These are phyloP conservation scores for Calephelis nemesis DNA, from an alignment of 1,140 invertebrate species.

Conservation along the genomic window DNA sequence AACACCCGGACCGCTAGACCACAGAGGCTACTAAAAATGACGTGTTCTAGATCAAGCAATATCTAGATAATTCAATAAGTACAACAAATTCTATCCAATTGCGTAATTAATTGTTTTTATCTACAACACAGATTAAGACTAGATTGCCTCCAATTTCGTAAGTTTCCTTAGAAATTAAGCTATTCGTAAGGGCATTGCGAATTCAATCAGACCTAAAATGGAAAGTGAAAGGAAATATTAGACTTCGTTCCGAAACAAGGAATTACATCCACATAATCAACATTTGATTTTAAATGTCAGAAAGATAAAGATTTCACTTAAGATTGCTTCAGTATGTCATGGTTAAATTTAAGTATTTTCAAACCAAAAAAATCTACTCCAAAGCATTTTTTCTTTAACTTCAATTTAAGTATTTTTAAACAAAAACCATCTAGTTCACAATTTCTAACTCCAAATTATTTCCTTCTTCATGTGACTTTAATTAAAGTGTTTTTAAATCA, in stretches of 20 bases:
- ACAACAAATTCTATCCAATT: background rate
- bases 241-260: conserved; percentile 1
- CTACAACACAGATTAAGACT: background rate
- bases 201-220: conserved; percentile 19
- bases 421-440: too few relatives aligned
- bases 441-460: too few relatives aligned
- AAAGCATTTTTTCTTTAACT: too few relatives aligned
- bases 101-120: background rate
- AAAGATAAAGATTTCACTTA: background rate
- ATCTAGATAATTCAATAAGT: too few relatives aligned
- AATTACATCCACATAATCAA: background rate
- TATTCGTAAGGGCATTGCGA: conserved; percentile 18
- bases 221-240: conserved; percentile 22
- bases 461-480: too few relatives aligned
- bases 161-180: conserved; percentile 2
- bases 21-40: too few relatives aligned
- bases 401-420: too few relatives aligned
- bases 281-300: conserved; percentile 13
- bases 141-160: conserved; percentile 4
- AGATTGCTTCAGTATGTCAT: background rate
- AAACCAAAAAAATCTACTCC: too few relatives aligned
- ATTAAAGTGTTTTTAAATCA: too few relatives aligned
- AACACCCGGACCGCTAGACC: too few relatives aligned
- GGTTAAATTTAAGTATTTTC: background rate
- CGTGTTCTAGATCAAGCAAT: too few relatives aligned